Conservation (phyloP, 2,888 invertebrate genomes). For the Pseudolycoriella hygida region DNA sequence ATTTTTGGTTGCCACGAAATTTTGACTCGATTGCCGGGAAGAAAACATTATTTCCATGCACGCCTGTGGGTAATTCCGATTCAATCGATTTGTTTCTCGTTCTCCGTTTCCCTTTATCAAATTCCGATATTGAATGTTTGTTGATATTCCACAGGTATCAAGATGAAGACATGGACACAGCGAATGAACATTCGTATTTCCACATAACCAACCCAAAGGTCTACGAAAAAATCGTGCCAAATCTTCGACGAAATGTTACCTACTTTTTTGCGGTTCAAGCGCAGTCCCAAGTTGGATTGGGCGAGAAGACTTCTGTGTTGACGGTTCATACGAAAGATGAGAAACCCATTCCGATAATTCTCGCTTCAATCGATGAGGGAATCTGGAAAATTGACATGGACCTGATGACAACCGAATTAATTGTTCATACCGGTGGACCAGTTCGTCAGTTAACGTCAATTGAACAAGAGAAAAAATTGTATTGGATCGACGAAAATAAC, state of each 20-base stretch:
- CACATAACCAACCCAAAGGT: slow-evolving; percentile 40
- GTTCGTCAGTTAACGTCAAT: slow-evolving; percentile 51
- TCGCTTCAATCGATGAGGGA: slow-evolving; percentile 54
- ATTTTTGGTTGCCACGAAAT: no score
- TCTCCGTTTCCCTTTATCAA: no score
- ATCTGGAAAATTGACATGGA: slow-evolving; percentile 64
- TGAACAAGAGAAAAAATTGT: slow-evolving; percentile 52
- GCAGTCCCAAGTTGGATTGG: slow-evolving; percentile 59
- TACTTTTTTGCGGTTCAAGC: slow-evolving; percentile 49
- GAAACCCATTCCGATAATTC: slow-evolving; percentile 58
- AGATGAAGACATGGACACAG: slow-evolving; percentile 19
- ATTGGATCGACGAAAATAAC: slow-evolving; percentile 53
- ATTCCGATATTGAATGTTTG: no score
- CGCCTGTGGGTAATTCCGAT: no score
- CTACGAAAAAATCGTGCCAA: slow-evolving; percentile 34
- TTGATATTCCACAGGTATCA: slow-evolving; percentile 23
- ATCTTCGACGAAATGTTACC: slow-evolving; percentile 9
- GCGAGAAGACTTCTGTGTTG: slow-evolving; percentile 46
- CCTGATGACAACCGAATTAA: slow-evolving; percentile 38
- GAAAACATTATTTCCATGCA: no score
- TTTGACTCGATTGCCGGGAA: no score
- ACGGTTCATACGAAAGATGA: slow-evolving; percentile 50
- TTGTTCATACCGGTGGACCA: slow-evolving; percentile 38
- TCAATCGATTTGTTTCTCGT: no score
- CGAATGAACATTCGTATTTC: not conserved